phyloP scores from a whole-genome alignment of 2,888 invertebrate species.

The Ormia ochracea region DNA sequence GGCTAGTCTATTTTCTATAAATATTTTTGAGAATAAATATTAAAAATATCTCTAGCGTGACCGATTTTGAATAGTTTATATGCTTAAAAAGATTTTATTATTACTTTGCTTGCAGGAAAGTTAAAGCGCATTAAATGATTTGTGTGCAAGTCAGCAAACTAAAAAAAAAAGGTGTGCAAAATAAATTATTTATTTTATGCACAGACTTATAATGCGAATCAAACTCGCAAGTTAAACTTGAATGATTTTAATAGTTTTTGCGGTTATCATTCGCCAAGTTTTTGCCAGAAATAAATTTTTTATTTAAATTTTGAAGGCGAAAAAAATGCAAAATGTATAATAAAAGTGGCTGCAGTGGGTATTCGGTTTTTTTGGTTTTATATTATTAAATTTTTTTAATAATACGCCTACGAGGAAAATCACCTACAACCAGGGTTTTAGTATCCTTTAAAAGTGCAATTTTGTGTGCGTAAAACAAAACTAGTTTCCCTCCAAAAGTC shows the following conservation, averaged over 20 bases:
- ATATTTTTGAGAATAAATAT: neutral
- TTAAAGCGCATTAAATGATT: slow-evolving; percentile 4
- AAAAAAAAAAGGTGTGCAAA: slow-evolving; percentile 24
- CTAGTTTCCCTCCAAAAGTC: too few relatives aligned
- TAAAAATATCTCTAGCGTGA: slow-evolving; percentile 32
- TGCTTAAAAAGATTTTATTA: neutral
- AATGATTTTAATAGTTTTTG: slow-evolving; percentile 23
- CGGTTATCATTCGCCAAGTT: slow-evolving; percentile 2
- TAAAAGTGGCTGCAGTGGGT: neutral
- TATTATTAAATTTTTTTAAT: too few relatives aligned
- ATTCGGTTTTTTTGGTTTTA: too few relatives aligned
- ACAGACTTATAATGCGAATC: neutral
- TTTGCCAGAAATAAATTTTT: neutral
- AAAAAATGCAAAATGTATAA: neutral
- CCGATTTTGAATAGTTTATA: slow-evolving; percentile 1
- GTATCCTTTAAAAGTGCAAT: too few relatives aligned
- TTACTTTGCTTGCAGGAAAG: neutral
- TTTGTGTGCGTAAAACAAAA: too few relatives aligned
- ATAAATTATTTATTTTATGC: neutral
- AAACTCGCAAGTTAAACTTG: slow-evolving; percentile 11
- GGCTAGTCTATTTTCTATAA: neutral
- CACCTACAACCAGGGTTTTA: too few relatives aligned
- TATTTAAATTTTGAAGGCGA: neutral
- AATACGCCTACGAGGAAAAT: too few relatives aligned
- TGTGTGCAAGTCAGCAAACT: neutral